A percentile compares a stretch with the other conserved stretches of the same genome.
Evolutionary conservation across 2,797 vertebrate genomes (phyloP).

Genomic region (Xyrichtys novacula): DNA sequence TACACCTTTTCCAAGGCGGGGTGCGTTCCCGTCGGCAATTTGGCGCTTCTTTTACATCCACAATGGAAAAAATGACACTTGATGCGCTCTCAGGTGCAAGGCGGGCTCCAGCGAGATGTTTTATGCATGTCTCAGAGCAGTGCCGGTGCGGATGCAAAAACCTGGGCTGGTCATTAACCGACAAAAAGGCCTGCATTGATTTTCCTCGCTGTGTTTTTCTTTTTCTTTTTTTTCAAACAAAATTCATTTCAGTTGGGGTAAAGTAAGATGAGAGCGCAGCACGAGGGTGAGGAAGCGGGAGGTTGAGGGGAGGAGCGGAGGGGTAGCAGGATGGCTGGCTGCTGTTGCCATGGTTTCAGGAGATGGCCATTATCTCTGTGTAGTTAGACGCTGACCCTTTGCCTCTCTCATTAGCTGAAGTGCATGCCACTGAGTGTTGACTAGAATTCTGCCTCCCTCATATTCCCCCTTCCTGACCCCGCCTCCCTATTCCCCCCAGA

Average conservation of each 20-base stretch:
- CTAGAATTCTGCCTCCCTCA: conserved; percentile 72
- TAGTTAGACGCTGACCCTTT: conserved; percentile 82
- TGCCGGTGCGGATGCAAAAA: conserved; percentile 45
- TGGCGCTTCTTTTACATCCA: conserved; percentile 63
- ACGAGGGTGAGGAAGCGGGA: conserved; percentile 34
- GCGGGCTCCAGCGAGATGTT: conserved; percentile 59
- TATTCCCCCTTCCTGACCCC: conserved; percentile 40
- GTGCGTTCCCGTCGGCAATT: conserved; percentile 64
- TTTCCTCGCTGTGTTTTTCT: conserved; percentile 45
- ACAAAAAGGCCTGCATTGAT: conserved; percentile 76
- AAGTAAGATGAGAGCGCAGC: conserved; percentile 49
- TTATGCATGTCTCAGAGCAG: conserved; percentile 71
- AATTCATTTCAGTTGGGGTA: conserved; percentile 56
- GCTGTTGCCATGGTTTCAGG: conserved; percentile 86
- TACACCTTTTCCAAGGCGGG: conserved; percentile 51
- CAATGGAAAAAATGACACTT: conserved; percentile 76
- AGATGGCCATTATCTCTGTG: conserved; percentile 84
- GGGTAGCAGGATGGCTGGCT: conserved; percentile 50
- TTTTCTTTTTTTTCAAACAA: conserved; percentile 18
- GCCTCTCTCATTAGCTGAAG: conserved; percentile 86
- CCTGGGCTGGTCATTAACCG: conserved; percentile 64
- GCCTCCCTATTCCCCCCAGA: not conserved
- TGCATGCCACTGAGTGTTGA: conserved; percentile 79
- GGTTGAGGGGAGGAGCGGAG: conserved; percentile 18
- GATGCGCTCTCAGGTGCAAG: conserved; percentile 77